These are phyloP conservation scores for Camponotus fellah DNA, from an alignment of 2,888 invertebrate genomes.

Conservation along the genomic window DNA sequence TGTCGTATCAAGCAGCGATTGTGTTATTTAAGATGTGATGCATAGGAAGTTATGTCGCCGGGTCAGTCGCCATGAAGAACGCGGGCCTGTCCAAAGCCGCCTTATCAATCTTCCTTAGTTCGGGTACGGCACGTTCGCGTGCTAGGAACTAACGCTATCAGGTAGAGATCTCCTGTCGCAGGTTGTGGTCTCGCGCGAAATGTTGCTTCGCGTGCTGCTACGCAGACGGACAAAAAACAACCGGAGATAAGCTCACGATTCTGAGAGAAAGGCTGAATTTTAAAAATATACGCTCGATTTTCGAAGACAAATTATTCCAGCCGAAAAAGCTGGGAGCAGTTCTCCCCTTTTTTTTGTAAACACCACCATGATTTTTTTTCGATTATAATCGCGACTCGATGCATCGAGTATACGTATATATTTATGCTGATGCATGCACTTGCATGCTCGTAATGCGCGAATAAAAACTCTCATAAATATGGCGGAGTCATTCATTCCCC, in stretches of 20 bases:
- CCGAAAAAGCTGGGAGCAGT: conserved; percentile 69
- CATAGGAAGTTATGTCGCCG: conserved; percentile 38
- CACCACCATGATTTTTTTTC: conserved; percentile 70
- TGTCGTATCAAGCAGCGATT: background rate
- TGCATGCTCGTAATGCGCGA: conserved; percentile 16
- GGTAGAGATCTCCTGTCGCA: conserved; percentile 81
- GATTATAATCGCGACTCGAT: background rate
- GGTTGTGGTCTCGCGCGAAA: conserved; percentile 78
- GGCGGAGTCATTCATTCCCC: conserved; percentile 13
- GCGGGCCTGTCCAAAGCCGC: conserved; percentile 7
- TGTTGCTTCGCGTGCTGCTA: conserved; percentile 82
- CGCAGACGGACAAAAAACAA: conserved; percentile 80
- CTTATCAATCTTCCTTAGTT: conserved; percentile 68
- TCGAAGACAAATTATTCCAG: conserved; percentile 74
- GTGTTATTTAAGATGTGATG: conserved; percentile 24
- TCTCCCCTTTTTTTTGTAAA: conserved; percentile 68
- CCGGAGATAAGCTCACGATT: conserved; percentile 76
- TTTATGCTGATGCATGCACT: conserved; percentile 45
- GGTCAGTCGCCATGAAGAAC: conserved; percentile 22
- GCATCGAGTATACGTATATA: conserved; percentile 29
- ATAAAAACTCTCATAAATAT: conserved; percentile 40
- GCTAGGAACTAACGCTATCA: conserved; percentile 79
- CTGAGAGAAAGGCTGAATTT: conserved; percentile 41
- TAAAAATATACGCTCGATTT: conserved; percentile 50
- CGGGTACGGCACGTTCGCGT: conserved; percentile 73